These are phyloP conservation scores for Thamnaconus septentrionalis DNA, from an alignment of 2,113 vertebrate species.

Conservation along the genomic window DNA sequence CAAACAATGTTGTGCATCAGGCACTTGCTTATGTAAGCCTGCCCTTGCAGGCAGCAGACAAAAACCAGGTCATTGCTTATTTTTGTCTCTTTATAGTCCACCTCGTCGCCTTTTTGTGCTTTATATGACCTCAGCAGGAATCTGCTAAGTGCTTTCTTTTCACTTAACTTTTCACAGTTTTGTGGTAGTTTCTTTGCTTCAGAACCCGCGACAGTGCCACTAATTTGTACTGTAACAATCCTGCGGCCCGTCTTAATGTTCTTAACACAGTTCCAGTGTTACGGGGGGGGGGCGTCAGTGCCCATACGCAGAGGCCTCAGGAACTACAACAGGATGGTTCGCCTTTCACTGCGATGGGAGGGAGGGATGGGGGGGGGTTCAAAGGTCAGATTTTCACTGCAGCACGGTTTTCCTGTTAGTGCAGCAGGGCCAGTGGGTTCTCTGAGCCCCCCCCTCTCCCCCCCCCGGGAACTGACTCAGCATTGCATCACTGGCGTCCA, in stretches of 20 bases:
- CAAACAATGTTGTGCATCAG: constrained; percentile 31
- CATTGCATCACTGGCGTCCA: not conserved
- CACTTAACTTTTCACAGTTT: too few relatives aligned
- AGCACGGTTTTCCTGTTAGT: constrained; percentile 44
- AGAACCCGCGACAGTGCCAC: not conserved
- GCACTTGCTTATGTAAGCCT: constrained; percentile 29
- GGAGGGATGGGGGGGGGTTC: constrained; percentile 24
- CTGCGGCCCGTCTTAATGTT: constrained; percentile 3
- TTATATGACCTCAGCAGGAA: not conserved
- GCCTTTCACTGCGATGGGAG: constrained; percentile 30
- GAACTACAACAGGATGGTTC: constrained; percentile 51
- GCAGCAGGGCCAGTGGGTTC: constrained; percentile 12
- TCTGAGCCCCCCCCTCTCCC: not conserved
- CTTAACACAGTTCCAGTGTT: constrained; percentile 10
- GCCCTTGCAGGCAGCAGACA: constrained; percentile 15
- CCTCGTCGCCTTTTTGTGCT: not conserved
- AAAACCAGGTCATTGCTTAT: constrained; percentile 30
- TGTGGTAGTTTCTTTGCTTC: too few relatives aligned
- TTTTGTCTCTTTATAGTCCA: constrained; percentile 2
- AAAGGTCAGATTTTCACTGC: constrained; percentile 43
- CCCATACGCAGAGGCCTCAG: constrained; percentile 15
- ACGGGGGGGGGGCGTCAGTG: constrained; percentile 23
- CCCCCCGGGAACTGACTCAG: too few relatives aligned
- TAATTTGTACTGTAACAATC: constrained; percentile 5
- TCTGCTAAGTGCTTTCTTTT: too few relatives aligned